Base-by-base conservation (phyloP, 2,113 vertebrate genomes). In the Chrysemys picta region DNA sequence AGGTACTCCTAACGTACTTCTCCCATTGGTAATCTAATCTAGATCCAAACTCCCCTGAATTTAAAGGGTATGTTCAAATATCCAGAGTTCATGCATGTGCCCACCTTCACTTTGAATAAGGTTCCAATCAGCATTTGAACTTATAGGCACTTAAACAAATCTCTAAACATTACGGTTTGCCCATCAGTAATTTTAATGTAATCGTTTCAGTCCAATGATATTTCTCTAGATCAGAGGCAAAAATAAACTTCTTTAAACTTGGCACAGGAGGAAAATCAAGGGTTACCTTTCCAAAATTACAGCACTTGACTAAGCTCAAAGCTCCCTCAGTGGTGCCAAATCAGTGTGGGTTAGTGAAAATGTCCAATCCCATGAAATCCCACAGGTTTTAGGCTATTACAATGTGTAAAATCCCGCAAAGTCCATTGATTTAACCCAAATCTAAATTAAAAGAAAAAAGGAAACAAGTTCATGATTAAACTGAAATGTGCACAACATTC, bases 201-300 rank as follows among this genome's bases (percentile, higher is more conserved):
- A 53, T 82, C 84, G 52, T 92, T 92, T 79, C 75, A n/a, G 72
- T 88, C 76, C 54, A 91, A 17, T n/a, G 1, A 89, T 80, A 85
- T 87, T 84, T 90, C 93, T 93, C 89, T 75, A 88, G 88, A 83
- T 4, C 2, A 27, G 45, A 78, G 11, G 78, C 49, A 65, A 93
- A 57, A 88, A 53, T 85, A 87, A 42, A 16, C 49, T 54, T 92
- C 89, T 92, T 65, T 24, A 93, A 89, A 50, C 50, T 21, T 81
- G 86, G 53, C 50, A 79, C 80, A 92, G 81, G 49, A 69, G 13
- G 53, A 45, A 17, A 91, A 72, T 50, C 52, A 84, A n/a, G 10
- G 56, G 52, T 84, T 88, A n/a, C 6, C 93, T 95, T 84, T 96
- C 57, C 80, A 88, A 90, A 93, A 89, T 38, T n/a, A 72, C 65